Evolutionary conservation across 1,140 invertebrate species (phyloP).

Genomic region (Heliconius nattereri): DNA sequence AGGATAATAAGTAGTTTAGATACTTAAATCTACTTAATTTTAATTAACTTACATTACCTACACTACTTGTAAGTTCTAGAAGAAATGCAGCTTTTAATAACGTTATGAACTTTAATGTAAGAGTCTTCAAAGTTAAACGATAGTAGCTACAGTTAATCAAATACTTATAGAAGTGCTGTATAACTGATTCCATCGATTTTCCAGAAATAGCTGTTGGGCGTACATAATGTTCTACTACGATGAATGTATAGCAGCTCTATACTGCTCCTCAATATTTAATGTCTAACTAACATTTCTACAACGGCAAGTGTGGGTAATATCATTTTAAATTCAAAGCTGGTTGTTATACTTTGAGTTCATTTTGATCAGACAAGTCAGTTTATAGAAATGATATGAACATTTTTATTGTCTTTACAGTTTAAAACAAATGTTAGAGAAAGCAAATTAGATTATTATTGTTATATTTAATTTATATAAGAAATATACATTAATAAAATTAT

Average conservation of each 20-base stretch:
- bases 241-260: conserved; percentile 54
- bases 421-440: no score
- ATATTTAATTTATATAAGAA: no score
- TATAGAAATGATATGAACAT: background rate
- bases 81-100: conserved; percentile 10
- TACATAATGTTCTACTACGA: conserved; percentile 52
- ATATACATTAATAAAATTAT: background rate
- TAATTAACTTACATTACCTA: background rate
- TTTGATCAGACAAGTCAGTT: background rate
- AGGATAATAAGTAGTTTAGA: conserved; percentile 24
- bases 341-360: conserved; percentile 16
- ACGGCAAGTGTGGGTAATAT: conserved; percentile 53
- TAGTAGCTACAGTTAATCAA: conserved; percentile 21
- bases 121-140: conserved; percentile 11
- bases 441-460: no score
- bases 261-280: conserved; percentile 71
- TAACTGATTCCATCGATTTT: conserved; percentile 56
- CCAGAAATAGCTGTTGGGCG: conserved; percentile 64
- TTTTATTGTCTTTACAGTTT: background rate
- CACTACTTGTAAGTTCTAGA: background rate
- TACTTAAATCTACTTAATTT: background rate
- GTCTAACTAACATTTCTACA: conserved; percentile 67
- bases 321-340: conserved; percentile 63
- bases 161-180: conserved; percentile 31
- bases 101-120: background rate